Base-by-base conservation (phyloP, 1,140 invertebrate genomes). In the Conopomorpha cramerella region DNA sequence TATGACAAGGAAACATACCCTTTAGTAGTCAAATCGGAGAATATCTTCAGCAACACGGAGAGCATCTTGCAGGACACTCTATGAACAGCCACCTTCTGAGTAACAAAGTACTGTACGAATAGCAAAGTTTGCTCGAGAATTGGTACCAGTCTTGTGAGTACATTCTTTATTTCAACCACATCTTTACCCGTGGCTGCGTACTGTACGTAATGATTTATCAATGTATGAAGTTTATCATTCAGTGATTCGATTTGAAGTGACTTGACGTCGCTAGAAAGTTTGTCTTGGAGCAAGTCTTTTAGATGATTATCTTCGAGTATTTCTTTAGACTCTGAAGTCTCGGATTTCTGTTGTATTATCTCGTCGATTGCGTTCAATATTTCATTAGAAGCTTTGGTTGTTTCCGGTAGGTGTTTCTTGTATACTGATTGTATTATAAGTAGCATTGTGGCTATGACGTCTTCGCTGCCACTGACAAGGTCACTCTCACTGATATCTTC, bases 21-120 rank as follows among this genome's bases (percentile, higher is more conserved):
- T 80, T 96, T 96, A 17, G 83, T 79, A 13, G 88, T 84, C 2
- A 98, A 77, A 41, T 95, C 89, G 0, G 88, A 83, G 57, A 97
- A 98, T 4, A 96, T 85, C 34, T 86, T 88, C 13, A 95, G 64
- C 16, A 98, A 78, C 1, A 95, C 82, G 2, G 90, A 91, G 4
- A 90, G 72, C 57, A 96, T 84, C 78, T 97, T 97, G 38, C 86
- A 86, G 2, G 87, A 87, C 0, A 88, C 77, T 45, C 91, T 83
- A 50, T 93, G 88, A 3, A 86, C 81, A 8, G 85, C 84, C 2
- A 94, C 76, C 56, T 89, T 85, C 41, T 91, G 84, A 0, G 85
- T 84, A 8, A 96, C 58, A 48, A 91, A 89, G 61, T 86, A 94
- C 53, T 95, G 86, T 1, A 84, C 81, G 16, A 95, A 71, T 3